A percentile compares a stretch with the other conserved stretches of the same genome.
These are phyloP conservation scores for Alaudala cheleensis DNA, from an alignment of 2,113 vertebrate species.

Conservation along the genomic window DNA sequence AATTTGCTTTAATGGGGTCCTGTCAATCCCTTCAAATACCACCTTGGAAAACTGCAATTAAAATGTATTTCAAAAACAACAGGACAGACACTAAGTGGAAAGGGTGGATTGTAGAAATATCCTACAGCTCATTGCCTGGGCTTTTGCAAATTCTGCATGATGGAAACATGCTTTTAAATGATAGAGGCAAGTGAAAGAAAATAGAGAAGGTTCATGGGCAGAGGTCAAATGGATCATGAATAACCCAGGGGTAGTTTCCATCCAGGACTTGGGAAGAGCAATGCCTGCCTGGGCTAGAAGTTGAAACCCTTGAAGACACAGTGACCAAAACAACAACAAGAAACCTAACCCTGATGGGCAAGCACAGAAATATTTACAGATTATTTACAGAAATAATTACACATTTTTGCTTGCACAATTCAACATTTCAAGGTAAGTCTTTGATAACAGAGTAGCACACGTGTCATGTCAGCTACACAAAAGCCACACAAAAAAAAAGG, in stretches of 20 bases:
- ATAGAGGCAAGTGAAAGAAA: not conserved
- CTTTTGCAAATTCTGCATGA: not conserved
- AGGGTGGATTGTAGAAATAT: not conserved
- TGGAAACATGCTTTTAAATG: not conserved
- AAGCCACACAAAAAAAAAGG: not conserved
- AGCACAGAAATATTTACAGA: not conserved
- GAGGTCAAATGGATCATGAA: not conserved
- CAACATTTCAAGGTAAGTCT: not conserved
- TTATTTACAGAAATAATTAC: too few relatives aligned
- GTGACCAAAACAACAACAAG: not conserved
- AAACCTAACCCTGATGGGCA: not conserved
- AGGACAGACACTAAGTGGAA: not conserved
- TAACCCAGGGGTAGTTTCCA: not conserved
- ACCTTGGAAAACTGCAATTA: not conserved
- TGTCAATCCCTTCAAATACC: constrained; percentile 6
- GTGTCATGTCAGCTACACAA: not conserved
- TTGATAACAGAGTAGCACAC: not conserved
- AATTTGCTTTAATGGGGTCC: not conserved
- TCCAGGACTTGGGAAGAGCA: not conserved
- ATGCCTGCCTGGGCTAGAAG: not conserved
- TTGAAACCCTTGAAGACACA: not conserved
- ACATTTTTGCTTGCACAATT: not conserved
- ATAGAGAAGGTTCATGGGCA: not conserved
- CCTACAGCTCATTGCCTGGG: not conserved
- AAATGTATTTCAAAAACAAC: not conserved